Conservation (phyloP, 2,113 vertebrate genomes). For the Galemys pyrenaicus region DNA sequence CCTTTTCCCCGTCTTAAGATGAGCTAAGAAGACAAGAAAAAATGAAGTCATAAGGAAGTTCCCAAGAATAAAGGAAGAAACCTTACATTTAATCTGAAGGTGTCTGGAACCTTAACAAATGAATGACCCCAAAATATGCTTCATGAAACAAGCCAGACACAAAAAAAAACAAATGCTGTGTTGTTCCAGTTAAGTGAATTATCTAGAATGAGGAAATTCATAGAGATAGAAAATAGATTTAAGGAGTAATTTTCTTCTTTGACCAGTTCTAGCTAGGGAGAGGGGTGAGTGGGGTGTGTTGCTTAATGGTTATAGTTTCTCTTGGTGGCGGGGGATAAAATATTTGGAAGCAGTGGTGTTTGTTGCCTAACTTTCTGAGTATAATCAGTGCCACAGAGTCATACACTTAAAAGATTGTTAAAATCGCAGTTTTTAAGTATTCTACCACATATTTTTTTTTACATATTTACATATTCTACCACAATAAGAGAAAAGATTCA, state of each 20-base stretch:
- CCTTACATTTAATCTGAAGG: background rate
- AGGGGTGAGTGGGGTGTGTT: background rate
- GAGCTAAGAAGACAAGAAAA: background rate
- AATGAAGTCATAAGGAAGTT: conserved; percentile 27
- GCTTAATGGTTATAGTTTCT: background rate
- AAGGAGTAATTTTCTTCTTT: background rate
- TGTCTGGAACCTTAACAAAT: background rate
- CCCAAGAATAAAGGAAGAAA: background rate
- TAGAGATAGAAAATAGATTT: background rate
- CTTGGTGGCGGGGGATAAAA: background rate
- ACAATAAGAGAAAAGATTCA: background rate
- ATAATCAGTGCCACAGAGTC: background rate
- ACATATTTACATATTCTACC: too few species aligned
- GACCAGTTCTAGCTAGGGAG: too few species aligned
- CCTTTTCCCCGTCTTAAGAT: background rate
- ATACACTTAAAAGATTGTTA: background rate
- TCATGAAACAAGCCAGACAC: background rate
- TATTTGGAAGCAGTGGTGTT: background rate
- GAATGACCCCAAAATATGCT: background rate
- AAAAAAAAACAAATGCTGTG: background rate
- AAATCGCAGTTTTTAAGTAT: conserved; percentile 5
- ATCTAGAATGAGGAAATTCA: background rate
- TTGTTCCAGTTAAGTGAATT: background rate
- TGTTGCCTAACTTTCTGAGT: background rate
- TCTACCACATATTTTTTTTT: too few species aligned